Base-by-base conservation (phyloP, 2,797 vertebrate species). In the Urosaurus nigricauda region DNA sequence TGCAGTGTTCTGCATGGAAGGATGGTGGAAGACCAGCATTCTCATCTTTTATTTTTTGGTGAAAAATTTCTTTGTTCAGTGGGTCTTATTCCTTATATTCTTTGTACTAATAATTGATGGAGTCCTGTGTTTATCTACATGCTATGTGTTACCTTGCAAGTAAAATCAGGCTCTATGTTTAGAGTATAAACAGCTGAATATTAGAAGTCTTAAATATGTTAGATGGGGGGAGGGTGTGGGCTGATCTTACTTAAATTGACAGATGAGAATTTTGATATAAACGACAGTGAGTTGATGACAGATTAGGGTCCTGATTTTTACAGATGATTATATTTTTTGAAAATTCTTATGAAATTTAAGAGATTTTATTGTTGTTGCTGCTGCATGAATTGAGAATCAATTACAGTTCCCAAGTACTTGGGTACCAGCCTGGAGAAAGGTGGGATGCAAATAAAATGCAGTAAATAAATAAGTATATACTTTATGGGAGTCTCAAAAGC, bases 131-230 rank as follows among this genome's bases (percentile, higher is more conserved):
- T 29, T 74, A 37, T 26, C 73, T 53, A 84, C 35, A 12, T 32
- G 32, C 29, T 68, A 29, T 68, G 29, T 70, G 51, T 32, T 58
- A 56, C n/a, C 68, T 43, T 81, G 16, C 26, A 16, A 40, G 35
- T 60, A 81, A 60, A 58, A 81, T 73, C 68, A 81, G 13, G 17
- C 12, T 60, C 29, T 17, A 26, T 13, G 74, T 87, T 81, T 73
- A 60, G 79, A 81, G 88, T 58, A 85, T 87, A 89, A 91, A 43
- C 56, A 87, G 78, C 29, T 1, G 13, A 51, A 37, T 65, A 53
- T 63, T 83, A 0, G 90, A 21, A 90, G 0, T 37, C 40, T 85
- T 16, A 91, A 40, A 90, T 73, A 88, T 94, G 8, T 89, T 85
- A 90, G 56, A 51, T 35, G 32, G 47, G 88, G 53, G 9, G 9